A percentile compares a stretch with the other conserved stretches of the same genome.
Evolutionary conservation across 1,140 invertebrate genomes (phyloP).

Genomic region (Euglossa dilemma): DNA sequence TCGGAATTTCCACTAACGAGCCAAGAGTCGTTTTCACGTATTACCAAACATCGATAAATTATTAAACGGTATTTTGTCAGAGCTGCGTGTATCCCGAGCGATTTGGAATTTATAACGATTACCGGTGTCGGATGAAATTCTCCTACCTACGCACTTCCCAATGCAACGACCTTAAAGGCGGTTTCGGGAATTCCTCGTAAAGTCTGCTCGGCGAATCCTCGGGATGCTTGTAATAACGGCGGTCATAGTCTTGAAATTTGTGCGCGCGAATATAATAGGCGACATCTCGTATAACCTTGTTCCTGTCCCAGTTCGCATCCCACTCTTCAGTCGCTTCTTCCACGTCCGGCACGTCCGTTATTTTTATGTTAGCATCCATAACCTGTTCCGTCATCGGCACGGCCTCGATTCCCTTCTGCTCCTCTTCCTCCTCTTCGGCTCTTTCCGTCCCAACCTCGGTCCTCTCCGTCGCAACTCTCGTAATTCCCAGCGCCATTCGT

Average conservation of each 20-base stretch:
- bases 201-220: slow-evolving; percentile 69
- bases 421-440: neutral
- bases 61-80: too few relatives aligned
- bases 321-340: slow-evolving; percentile 44
- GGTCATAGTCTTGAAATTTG: slow-evolving; percentile 86
- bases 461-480: too few relatives aligned
- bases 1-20: neutral
- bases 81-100: neutral
- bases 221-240: slow-evolving; percentile 76
- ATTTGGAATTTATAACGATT: neutral
- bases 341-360: slow-evolving; percentile 60
- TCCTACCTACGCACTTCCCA: slow-evolving; percentile 83
- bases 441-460: neutral
- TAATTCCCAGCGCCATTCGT: neutral
- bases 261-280: slow-evolving; percentile 85
- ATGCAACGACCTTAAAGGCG: slow-evolving; percentile 83
- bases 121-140: too few relatives aligned
- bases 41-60: neutral
- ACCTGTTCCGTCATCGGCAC: slow-evolving; percentile 65
- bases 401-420: slow-evolving; percentile 24
- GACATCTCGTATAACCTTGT: slow-evolving; percentile 81
- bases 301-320: slow-evolving; percentile 67
- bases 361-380: slow-evolving; percentile 68
- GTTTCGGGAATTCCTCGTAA: slow-evolving; percentile 82
- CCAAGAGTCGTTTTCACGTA: too few relatives aligned